These are phyloP conservation scores for Nudaria mundana DNA, from an alignment of 2,888 invertebrate species.

Conservation along the genomic window DNA sequence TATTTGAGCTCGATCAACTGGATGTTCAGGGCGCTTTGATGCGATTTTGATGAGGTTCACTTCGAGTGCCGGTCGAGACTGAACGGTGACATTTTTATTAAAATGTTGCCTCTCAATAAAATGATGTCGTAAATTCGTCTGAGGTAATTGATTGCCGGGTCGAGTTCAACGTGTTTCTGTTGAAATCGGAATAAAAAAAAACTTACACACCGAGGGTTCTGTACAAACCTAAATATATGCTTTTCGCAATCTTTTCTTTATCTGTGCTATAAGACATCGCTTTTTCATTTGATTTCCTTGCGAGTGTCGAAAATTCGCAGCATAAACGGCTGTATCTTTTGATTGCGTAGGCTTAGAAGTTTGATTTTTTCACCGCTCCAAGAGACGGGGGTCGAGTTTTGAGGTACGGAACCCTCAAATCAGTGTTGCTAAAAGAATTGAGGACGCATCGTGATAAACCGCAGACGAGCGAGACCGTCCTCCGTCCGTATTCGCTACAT, in stretches of 20 bases:
- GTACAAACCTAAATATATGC: no score
- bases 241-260: no score
- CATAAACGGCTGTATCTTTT: no score
- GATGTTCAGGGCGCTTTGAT: constrained; percentile 57
- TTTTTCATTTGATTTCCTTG: no score
- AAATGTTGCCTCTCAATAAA: constrained; percentile 53
- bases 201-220: no score
- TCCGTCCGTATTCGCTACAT: constrained; percentile 49
- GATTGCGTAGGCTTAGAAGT: no score
- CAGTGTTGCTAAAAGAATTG: constrained; percentile 41
- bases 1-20: constrained; percentile 47
- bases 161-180: constrained; percentile 39
- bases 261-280: no score
- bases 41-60: constrained; percentile 66
- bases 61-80: constrained; percentile 33
- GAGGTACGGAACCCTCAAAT: no score
- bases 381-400: no score
- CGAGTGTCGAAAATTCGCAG: no score
- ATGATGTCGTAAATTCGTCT: constrained; percentile 50
- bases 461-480: constrained; percentile 54
- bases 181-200: constrained; percentile 41
- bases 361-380: no score
- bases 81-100: constrained; percentile 57
- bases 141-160: constrained; percentile 50
- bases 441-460: constrained; percentile 39